Percentiles rank a stretch among this genome's conserved stretches.
Conservation (phyloP, 2,797 vertebrate species). For the Clarias pachynema region DNA sequence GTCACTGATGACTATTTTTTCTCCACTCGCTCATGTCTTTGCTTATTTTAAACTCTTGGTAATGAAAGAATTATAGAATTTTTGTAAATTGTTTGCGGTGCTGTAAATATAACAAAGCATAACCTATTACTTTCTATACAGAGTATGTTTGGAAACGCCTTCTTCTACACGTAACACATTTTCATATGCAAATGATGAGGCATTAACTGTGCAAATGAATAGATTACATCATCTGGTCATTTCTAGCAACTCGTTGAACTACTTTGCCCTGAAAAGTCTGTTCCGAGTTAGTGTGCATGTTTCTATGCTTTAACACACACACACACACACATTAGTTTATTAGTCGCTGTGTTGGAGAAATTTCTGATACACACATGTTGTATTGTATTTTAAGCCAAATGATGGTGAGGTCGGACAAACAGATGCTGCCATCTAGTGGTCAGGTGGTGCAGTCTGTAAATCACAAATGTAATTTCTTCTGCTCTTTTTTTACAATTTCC, state of each 20-base stretch:
- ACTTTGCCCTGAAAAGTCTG: background rate
- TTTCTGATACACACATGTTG: background rate
- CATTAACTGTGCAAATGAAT: background rate
- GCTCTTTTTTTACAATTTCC: background rate
- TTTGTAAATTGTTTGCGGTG: background rate
- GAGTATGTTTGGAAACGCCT: background rate
- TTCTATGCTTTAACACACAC: background rate
- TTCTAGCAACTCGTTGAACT: background rate
- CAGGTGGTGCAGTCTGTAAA: background rate
- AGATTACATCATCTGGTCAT: background rate
- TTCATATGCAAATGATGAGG: background rate
- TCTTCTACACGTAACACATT: background rate
- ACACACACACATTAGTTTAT: background rate
- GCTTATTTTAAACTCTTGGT: background rate
- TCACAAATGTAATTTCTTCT: background rate
- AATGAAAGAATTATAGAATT: background rate
- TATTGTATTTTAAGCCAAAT: background rate
- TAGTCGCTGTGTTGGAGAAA: background rate
- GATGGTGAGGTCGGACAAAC: background rate
- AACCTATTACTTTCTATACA: background rate
- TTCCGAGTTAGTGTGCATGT: background rate
- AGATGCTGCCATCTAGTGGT: slow-evolving; percentile 51
- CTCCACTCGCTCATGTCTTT: background rate
- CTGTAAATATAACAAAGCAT: background rate
- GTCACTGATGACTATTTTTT: background rate